Percentiles rank a stretch among this genome's conserved stretches.
These are phyloP conservation scores for Callochromis pleurospilus DNA, from an alignment of 2,113 vertebrate genomes.

Conservation along the genomic window DNA sequence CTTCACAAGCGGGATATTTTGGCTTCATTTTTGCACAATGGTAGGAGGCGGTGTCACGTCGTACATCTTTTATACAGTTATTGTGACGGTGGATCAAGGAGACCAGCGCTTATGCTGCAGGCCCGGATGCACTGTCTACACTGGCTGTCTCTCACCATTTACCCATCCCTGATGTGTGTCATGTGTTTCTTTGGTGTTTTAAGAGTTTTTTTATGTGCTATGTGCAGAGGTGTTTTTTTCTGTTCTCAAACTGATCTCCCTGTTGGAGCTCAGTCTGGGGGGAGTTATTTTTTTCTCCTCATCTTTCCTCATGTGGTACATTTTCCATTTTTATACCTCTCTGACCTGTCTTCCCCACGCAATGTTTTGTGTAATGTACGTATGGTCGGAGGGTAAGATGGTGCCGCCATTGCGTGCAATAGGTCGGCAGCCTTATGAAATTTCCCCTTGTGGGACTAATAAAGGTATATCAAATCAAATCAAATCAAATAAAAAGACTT, in stretches of 20 bases:
- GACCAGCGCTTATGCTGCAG: accelerated
- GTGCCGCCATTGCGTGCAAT: background rate
- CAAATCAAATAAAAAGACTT: background rate
- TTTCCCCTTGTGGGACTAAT: background rate
- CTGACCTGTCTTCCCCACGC: background rate
- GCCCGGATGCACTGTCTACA: background rate
- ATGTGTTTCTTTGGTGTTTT: background rate
- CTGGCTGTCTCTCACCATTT: background rate
- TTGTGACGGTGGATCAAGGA: background rate
- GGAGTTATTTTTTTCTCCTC: background rate
- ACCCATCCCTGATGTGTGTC: accelerated
- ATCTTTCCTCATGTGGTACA: background rate
- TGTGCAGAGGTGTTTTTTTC: background rate
- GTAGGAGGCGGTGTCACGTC: no score
- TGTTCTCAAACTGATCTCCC: background rate
- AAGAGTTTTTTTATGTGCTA: background rate
- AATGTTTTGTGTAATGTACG: background rate
- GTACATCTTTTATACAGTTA: no score
- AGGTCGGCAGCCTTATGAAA: background rate
- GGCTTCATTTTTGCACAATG: no score
- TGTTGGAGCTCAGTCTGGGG: background rate
- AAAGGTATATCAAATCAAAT: background rate
- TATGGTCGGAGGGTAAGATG: background rate
- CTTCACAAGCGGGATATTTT: no score
- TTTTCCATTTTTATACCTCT: background rate